phyloP scores from a whole-genome alignment of 2,888 invertebrate species.

The Apodemia duryi region DNA sequence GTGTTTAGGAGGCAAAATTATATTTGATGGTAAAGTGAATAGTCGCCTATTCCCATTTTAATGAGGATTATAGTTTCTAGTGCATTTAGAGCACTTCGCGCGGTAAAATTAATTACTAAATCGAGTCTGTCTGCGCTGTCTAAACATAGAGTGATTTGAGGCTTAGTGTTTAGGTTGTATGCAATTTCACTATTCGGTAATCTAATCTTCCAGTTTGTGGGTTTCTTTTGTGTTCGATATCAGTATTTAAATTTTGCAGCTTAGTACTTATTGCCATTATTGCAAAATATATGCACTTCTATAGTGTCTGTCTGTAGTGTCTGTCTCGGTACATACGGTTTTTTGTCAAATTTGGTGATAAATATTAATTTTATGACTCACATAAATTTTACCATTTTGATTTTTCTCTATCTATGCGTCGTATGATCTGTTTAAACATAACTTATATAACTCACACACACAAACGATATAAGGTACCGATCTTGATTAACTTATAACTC shows the following conservation, averaged over 20 bases:
- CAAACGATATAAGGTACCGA: too few relatives aligned
- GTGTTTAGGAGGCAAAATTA: constrained; percentile 72
- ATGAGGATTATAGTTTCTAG: constrained; percentile 76
- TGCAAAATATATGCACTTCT: too few relatives aligned
- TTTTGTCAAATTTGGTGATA: background rate
- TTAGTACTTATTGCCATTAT: too few relatives aligned
- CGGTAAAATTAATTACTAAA: constrained; percentile 77
- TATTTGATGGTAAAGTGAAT: constrained; percentile 70
- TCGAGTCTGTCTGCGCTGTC: constrained; percentile 58
- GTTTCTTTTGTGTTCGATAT: constrained; percentile 3
- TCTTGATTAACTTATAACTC: too few relatives aligned
- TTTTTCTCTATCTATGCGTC: too few relatives aligned
- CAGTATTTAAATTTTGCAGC: too few relatives aligned
- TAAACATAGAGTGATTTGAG: constrained; percentile 53
- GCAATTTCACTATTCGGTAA: constrained; percentile 44
- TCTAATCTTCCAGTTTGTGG: constrained; percentile 29
- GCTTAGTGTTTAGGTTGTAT: constrained; percentile 42
- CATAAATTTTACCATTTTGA: background rate
- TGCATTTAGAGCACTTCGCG: constrained; percentile 74
- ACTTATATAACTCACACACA: too few relatives aligned
- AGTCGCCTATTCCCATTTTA: constrained; percentile 73
- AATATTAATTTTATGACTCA: too few relatives aligned
- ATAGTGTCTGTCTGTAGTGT: too few relatives aligned
- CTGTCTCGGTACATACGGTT: too few relatives aligned
- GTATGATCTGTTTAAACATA: too few relatives aligned